Base-by-base conservation (phyloP, 2,797 vertebrate genomes). In the Danio jaintianensis region DNA sequence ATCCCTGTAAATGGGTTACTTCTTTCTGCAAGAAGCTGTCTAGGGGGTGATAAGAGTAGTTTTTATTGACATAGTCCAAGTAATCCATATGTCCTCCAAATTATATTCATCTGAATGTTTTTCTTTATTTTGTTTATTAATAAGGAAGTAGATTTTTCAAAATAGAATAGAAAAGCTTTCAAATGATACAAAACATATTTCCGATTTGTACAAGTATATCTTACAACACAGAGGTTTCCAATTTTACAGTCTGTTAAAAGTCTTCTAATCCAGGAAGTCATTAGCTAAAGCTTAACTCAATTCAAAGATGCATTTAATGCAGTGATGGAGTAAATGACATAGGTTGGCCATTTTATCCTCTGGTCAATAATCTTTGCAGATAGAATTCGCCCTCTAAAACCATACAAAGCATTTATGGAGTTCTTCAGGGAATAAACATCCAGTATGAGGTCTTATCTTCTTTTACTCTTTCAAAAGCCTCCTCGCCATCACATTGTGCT, bases 291-390 rank as follows among this genome's bases (percentile, higher is more conserved):
- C 36, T 66, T 3, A 8, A 61, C 18, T 67, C 18, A 16, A 66
- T 29, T 45, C 10, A 40, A 13, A 52, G 20, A 50, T 53, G 29
- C 38, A 63, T 67, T 56, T 71, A 59, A 75, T 40, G 38, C 16
- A 12, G 22, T 40, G 71, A 36, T 7, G 77, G 77, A 68, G 73
- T 82, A 82, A 67, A 75, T 79, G 66, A 66, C 61, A 56, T 45
- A 29, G 50, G 61, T 42, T 84, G 76, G 58, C 58, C 80, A 66
- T 76, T 76, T 80, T 58, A 76, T 68, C 83, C 61, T 48, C 72
- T 68, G 10, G 15, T 42, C 55, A 69, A 62, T 82, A 82, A 80
- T 73, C 68, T 74, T 74, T 58, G 29, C 13, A 69, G 68, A 74
- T 47, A 67, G 76, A 56, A 45, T 58, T 12, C 16, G 29, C 29